phyloP scores from a whole-genome alignment of 2,113 vertebrate genomes.

The Cynopterus brachyotis region DNA sequence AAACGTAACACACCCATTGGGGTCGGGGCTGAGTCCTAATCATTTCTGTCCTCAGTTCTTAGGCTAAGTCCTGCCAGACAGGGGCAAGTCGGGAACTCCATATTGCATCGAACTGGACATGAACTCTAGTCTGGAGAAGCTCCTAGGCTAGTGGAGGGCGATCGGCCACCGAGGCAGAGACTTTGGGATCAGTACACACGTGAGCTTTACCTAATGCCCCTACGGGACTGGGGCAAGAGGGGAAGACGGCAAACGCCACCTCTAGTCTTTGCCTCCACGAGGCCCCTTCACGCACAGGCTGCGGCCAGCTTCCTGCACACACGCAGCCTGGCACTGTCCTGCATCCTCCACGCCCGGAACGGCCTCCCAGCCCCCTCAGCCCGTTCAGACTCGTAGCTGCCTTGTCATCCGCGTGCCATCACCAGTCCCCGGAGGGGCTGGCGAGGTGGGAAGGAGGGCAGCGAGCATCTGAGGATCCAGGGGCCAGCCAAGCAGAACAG shows the following conservation, averaged over 20 bases:
- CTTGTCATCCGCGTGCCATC: neutral
- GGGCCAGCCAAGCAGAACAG: constrained; percentile 61
- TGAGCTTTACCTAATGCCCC: neutral
- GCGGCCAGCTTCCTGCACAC: neutral
- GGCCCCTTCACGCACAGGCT: too few relatives aligned
- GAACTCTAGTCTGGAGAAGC: neutral
- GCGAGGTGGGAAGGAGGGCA: neutral
- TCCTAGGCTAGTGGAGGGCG: neutral
- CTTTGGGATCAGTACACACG: neutral
- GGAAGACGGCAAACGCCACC: fast-evolving
- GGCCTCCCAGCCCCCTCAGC: neutral
- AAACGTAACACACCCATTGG: neutral
- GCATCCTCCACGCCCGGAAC: neutral
- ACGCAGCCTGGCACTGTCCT: fast-evolving
- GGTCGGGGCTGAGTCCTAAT: neutral
- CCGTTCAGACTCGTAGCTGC: neutral
- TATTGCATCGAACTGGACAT: fast-evolving
- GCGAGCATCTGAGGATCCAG: neutral
- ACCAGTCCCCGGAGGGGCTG: neutral
- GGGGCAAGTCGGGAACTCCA: neutral
- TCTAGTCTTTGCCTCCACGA: neutral
- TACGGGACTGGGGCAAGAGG: neutral
- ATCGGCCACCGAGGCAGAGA: neutral
- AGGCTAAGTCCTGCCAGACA: neutral
- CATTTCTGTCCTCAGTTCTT: neutral